Conservation (phyloP, 2,113 vertebrate genomes). For the Tenrec ecaudatus region DNA sequence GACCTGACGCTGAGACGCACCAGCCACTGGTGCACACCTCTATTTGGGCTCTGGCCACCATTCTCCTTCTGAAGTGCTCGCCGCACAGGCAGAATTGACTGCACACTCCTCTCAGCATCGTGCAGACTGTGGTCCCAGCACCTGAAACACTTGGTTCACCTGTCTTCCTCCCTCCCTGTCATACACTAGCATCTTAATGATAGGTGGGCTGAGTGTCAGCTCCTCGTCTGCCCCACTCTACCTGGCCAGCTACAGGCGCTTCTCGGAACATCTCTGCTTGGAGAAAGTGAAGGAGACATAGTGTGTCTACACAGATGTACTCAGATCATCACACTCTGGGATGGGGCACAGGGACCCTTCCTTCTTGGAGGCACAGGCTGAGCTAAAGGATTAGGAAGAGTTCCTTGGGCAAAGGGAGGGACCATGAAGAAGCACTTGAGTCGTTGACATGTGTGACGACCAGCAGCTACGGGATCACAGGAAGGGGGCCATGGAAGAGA, state of each 20-base stretch:
- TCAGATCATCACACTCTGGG: not conserved
- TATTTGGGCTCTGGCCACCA: not conserved
- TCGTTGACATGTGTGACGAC: not conserved
- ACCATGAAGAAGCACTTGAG: not conserved
- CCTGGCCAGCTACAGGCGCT: not conserved
- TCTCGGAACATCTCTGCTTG: not conserved
- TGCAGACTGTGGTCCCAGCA: not conserved
- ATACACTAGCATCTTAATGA: not conserved
- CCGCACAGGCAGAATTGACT: not conserved
- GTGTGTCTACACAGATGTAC: not conserved
- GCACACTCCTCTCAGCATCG: not conserved
- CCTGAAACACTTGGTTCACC: not conserved
- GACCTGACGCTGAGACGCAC: not conserved
- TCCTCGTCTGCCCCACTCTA: not conserved
- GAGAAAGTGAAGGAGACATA: not conserved
- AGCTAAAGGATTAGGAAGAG: slow-evolving; percentile 3
- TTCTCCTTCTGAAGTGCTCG: not conserved
- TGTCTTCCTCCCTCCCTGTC: slow-evolving; percentile 38
- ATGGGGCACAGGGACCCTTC: not conserved
- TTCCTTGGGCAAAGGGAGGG: not conserved
- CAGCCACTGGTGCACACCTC: not conserved
- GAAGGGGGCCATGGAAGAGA: not conserved
- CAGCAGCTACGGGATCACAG: not conserved
- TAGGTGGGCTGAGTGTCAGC: not conserved
- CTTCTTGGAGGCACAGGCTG: not conserved